These are phyloP conservation scores for Napeogenes sylphis DNA, from an alignment of 2,888 invertebrate species.

Conservation along the genomic window DNA sequence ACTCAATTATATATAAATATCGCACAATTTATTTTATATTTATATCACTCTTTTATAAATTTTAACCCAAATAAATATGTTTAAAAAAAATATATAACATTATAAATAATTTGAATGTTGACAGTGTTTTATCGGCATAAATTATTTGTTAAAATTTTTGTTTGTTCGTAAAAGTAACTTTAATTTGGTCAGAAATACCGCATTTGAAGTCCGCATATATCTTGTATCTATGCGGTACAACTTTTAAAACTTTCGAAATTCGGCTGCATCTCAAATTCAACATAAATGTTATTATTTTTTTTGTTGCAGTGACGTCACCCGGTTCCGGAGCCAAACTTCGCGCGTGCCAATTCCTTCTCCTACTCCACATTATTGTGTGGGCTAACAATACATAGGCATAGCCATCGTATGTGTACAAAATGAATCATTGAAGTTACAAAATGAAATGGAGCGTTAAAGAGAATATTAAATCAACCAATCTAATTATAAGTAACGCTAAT, in stretches of 20 bases:
- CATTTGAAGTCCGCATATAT: conserved; percentile 14
- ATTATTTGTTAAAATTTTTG: too few species aligned
- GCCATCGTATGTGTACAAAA: conserved; percentile 23
- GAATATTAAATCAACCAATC: conserved; percentile 10
- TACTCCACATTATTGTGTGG: conserved; percentile 59
- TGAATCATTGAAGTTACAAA: conserved; percentile 17
- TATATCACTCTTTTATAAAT: too few species aligned
- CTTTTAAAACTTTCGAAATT: conserved; percentile 18
- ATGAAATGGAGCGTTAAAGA: conserved; percentile 7
- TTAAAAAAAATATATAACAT: too few species aligned
- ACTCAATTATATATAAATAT: too few species aligned
- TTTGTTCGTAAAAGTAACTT: neutral
- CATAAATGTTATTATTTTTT: conserved; percentile 26
- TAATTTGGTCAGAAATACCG: conserved; percentile 16
- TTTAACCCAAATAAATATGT: too few species aligned
- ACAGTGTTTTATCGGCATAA: too few species aligned
- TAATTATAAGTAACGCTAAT: neutral
- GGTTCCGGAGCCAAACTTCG: conserved; percentile 59
- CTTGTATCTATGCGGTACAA: conserved; percentile 17
- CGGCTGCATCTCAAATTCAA: conserved; percentile 24
- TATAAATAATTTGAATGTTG: too few species aligned
- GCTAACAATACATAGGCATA: conserved; percentile 60
- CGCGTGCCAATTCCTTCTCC: conserved; percentile 61
- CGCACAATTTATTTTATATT: too few species aligned
- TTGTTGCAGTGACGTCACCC: conserved; percentile 66